A percentile compares a stretch with the other conserved stretches of the same genome.
Evolutionary conservation across 2,113 vertebrate species (phyloP).

Genomic region (Albula glossodonta): DNA sequence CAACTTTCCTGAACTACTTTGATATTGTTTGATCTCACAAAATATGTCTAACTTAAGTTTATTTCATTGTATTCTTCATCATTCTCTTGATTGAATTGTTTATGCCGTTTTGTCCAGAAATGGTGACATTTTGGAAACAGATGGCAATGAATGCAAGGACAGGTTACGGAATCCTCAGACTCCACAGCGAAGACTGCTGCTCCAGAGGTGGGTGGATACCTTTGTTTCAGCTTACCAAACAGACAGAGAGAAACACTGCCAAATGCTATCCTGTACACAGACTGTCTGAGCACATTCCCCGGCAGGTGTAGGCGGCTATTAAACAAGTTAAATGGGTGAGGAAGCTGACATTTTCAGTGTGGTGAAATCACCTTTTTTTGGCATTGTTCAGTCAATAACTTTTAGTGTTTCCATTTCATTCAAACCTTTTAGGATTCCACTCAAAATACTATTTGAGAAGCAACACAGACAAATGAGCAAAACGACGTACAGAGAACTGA

Average conservation of each 20-base stretch:
- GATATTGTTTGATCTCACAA: too few species aligned
- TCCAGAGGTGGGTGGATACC: background rate
- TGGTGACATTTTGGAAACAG: too few species aligned
- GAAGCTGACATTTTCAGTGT: background rate
- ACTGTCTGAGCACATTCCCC: background rate
- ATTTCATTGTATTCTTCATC: background rate
- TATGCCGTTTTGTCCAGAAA: background rate
- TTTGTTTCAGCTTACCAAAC: background rate
- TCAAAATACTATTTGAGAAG: background rate
- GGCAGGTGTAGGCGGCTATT: background rate
- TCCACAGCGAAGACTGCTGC: background rate
- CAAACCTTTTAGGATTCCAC: background rate
- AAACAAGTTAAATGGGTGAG: background rate
- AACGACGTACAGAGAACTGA: background rate
- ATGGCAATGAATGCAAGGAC: too few species aligned
- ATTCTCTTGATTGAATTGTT: too few species aligned
- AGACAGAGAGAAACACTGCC: background rate
- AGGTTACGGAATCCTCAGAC: background rate
- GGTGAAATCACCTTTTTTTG: background rate
- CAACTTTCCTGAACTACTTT: too few species aligned
- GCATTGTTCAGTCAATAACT: background rate
- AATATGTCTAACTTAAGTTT: too few species aligned
- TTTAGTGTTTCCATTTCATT: background rate
- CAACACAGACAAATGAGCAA: slow-evolving; percentile 24
- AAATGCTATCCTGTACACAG: background rate